Evolutionary conservation across 2,113 vertebrate genomes (phyloP).

Genomic region (Apteryx owenii): DNA sequence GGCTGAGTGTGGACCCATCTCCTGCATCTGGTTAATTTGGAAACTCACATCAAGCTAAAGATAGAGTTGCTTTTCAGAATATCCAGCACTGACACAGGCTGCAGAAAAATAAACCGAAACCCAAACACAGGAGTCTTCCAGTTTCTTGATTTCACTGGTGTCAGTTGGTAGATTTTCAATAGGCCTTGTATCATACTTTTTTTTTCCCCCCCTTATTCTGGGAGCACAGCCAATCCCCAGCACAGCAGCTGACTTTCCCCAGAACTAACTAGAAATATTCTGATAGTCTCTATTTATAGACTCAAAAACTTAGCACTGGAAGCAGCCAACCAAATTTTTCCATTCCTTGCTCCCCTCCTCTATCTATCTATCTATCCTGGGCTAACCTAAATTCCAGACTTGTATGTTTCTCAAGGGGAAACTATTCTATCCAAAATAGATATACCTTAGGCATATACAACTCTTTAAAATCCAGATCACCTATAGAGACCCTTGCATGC

Average conservation of each 20-base stretch:
- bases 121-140: slow-evolving; percentile 1
- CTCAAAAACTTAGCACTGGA: slow-evolving; percentile 64
- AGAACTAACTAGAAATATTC: slow-evolving; percentile 76
- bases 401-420: neutral
- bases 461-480: neutral
- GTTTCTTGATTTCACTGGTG: slow-evolving; percentile 32
- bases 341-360: slow-evolving; percentile 28
- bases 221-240: slow-evolving; percentile 69
- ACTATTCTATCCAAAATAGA: neutral
- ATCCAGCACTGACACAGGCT: neutral
- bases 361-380: slow-evolving; percentile 24
- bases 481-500: neutral
- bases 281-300: slow-evolving; percentile 70
- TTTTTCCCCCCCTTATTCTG: slow-evolving; percentile 49
- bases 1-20: neutral
- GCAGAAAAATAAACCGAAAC: slow-evolving; percentile 21
- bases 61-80: neutral
- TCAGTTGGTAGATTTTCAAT: slow-evolving; percentile 67
- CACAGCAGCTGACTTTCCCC: slow-evolving; percentile 69
- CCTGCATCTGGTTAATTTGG: neutral
- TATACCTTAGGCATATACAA: neutral
- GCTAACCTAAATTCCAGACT: slow-evolving; percentile 30
- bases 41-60: neutral
- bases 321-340: slow-evolving; percentile 71
- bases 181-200: slow-evolving; percentile 52